A percentile compares a stretch with the other conserved stretches of the same genome.
Evolutionary conservation across 2,797 vertebrate species (phyloP).

Genomic region (Nyctibius grandis): DNA sequence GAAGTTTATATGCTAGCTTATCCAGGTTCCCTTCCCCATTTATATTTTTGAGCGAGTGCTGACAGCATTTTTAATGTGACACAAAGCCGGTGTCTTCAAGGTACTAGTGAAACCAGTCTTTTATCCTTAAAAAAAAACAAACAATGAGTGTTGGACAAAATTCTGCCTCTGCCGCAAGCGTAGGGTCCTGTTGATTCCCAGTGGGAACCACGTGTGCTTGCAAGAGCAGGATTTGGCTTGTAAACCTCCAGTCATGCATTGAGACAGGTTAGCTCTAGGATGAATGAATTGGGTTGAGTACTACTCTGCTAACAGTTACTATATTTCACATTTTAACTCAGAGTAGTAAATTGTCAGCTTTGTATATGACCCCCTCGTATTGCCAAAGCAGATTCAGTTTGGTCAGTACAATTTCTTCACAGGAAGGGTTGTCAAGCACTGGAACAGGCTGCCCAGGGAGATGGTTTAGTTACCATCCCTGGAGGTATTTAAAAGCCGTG

Average conservation of each 20-base stretch:
- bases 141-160: not conserved
- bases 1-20: not conserved
- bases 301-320: not conserved
- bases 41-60: not conserved
- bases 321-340: not conserved
- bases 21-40: not conserved
- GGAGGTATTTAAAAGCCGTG: not conserved
- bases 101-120: not conserved
- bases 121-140: not conserved
- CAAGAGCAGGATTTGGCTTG: not conserved
- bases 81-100: not conserved
- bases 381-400: not conserved
- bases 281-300: not conserved
- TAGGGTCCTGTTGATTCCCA: not conserved
- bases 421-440: not conserved
- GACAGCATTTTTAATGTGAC: not conserved
- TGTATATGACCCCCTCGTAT: not conserved
- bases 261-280: not conserved
- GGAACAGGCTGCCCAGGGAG: not conserved
- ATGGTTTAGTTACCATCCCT: not conserved
- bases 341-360: not conserved
- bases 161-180: not conserved
- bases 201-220: rapidly evolving
- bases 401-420: not conserved
- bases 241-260: not conserved